Conservation (phyloP, 37 sponge, comb jelly and placozoan species). For the Aplysina aerophoba region DNA sequence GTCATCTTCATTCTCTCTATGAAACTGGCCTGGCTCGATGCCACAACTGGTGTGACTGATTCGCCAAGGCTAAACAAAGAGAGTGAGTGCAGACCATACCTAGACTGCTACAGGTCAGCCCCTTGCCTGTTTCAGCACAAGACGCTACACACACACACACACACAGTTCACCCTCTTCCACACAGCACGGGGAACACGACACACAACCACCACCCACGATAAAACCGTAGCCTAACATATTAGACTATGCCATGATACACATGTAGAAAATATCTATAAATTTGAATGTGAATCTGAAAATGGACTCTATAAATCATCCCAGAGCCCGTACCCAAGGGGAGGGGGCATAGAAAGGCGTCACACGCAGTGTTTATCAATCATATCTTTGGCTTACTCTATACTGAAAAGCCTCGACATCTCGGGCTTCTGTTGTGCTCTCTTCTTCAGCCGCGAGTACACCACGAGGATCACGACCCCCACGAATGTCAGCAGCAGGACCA, state of each 20-base stretch:
- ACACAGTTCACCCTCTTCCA: background rate
- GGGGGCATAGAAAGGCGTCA: no score
- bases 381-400: background rate
- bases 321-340: no score
- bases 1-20: conserved; percentile 67
- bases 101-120: no score
- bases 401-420: background rate
- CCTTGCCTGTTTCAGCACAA: background rate
- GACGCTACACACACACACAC: background rate
- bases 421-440: conserved; percentile 31
- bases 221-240: no score
- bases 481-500: conserved; percentile 30
- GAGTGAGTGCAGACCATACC: background rate
- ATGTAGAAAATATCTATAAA: no score
- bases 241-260: no score
- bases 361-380: background rate
- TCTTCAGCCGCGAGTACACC: conserved; percentile 27
- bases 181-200: background rate
- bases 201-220: no score
- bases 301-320: no score
- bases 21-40: conserved; percentile 38
- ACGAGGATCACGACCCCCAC: conserved; percentile 48
- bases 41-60: conserved; percentile 11
- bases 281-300: no score
- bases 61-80: conserved; percentile 32